Evolutionary conservation across 2,888 invertebrate genomes (phyloP), one percentile per base, ranked within the genome.

Genomic region (Selenia dentaria): DNA sequence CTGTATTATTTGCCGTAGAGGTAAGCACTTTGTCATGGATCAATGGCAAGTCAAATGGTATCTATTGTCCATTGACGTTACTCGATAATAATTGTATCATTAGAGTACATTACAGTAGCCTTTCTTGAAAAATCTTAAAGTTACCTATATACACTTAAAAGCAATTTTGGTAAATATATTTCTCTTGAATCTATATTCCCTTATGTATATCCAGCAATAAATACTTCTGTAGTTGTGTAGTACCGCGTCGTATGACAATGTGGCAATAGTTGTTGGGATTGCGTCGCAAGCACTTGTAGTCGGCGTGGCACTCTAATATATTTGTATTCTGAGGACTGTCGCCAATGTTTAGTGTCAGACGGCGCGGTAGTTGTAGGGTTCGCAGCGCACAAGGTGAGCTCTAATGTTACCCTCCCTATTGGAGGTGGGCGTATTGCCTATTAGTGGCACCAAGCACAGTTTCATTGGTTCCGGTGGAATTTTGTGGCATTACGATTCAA

Each of bases 201-300:
- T 80, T 87, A 89, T 83, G 88, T 89, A 89, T 90, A 89, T 90
- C 83, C 89, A 89, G 89, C 89, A 90, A 90, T 90, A 90, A 89
- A 87, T 86, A 84, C 75, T 83, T 84, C 79, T 73, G 87, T 90
- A 87, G 88, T 78, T 77, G 79, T 81, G 85, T 88, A 88, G 89
- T 76, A 80, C 80, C 82, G 79, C 79, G 62, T 77, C 75, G 71
- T 67, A 57, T 79, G 84, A 80, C 84, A 77, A 28, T 12, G 32
- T 27, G 40, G 22, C 25, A n/a, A 22, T 8, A 1, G 16, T 6
- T 24, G 11, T 28, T n/a, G 24, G 28, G 18, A 9, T 38, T 27
- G 33, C 34, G 32, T 9, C 2, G 32, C 20, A 11, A 10, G 35
- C 37, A 37, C 43, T 31, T n/a, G 29, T 25, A 29, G 37, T 1